Conservation (phyloP, 2,888 invertebrate species). For the Eledone cirrhosa region DNA sequence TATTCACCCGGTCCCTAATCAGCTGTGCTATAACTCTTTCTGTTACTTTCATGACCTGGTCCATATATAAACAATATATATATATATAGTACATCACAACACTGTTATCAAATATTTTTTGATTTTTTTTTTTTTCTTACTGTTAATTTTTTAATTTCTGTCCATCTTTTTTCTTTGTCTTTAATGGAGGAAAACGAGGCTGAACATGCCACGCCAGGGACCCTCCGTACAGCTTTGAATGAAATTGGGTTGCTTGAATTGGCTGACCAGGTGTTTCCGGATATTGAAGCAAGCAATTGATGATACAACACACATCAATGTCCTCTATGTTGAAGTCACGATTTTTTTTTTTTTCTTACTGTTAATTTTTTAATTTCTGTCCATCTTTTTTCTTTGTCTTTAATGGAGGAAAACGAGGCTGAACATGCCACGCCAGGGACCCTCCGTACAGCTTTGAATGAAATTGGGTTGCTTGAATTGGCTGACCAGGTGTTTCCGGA, state of each 20-base stretch:
- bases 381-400: conserved; percentile 7
- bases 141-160: not conserved
- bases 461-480: conserved; percentile 54
- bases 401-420: conserved; percentile 57
- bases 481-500: conserved; percentile 46
- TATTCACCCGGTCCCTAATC: too few species aligned
- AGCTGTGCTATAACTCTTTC: too few species aligned
- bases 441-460: conserved; percentile 53
- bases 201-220: conserved; percentile 54
- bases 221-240: conserved; percentile 51
- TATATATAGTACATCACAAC: too few species aligned
- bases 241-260: conserved; percentile 57
- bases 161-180: not conserved
- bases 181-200: conserved; percentile 57
- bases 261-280: conserved; percentile 46
- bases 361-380: not conserved
- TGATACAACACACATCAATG: too few species aligned
- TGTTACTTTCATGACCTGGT: too few species aligned
- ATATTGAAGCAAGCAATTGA: conserved; percentile 33
- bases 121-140: too few species aligned
- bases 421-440: conserved; percentile 55
- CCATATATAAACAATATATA: too few species aligned
- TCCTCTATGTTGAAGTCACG: too few species aligned
- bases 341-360: too few species aligned
- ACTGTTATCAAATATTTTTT: too few species aligned